Base-by-base conservation (phyloP, 2,888 invertebrate genomes). In the Amiota mariae region DNA sequence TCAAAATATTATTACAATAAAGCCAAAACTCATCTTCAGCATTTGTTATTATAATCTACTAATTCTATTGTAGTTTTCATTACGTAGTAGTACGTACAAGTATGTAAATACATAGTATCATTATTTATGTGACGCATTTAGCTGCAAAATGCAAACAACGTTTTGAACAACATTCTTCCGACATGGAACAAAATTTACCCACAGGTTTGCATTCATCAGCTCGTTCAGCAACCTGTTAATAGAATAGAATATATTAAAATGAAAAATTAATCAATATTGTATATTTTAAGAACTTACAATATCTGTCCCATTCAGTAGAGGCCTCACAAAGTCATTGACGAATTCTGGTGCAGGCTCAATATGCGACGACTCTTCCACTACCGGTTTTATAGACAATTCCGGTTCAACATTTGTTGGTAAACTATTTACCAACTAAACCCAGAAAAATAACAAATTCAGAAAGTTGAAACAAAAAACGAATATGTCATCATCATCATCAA, bases 91-190 rank as follows among this genome's bases (percentile, higher is more conserved):
- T n/a, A n/a, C n/a, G n/a, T n/a, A n/a, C n/a, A n/a, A 36, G 36
- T 36, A 36, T 6, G 36, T 36, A 4, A 6, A 6, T 36, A 4
- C 0, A 6, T 36, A 36, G 24, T 2, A 36, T 36, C 36, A 36
- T 36, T 36, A 4, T 6, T 66, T 8, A 66, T 18, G 66, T 18
- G 12, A 66, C 66, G 49, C 66, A 66, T 66, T 66, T 66, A 46
- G 48, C 66, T 20, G 48, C 66, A 66, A 48, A 66, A 10, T 18
- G 15, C 12, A 66, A 20, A 15, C 66, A 66, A 48, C 66, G 66
- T 11, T 47, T 47, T 4, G 18, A 20, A 18, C 66, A 66, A 12
- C 66, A 66, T 48, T 66, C 15, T 49, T 66, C 66, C 12, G 66
- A 18, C 1, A 9, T 2, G 12, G 48, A 48, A 15, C 66, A 66